Conservation (phyloP, 2,888 invertebrate genomes). For the Cybosia mesomella region DNA sequence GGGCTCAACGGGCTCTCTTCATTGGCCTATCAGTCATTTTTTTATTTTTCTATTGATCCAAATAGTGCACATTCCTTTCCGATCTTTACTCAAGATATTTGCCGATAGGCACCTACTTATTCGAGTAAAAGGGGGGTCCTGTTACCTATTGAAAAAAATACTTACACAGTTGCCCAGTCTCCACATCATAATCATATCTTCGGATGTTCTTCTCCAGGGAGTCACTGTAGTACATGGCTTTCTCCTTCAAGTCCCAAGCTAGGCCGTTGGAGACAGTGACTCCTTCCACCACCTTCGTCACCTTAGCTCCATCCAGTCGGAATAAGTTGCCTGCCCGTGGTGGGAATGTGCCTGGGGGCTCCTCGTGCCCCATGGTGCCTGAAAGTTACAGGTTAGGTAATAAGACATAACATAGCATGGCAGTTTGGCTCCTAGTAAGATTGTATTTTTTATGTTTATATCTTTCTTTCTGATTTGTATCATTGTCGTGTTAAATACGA, state of each 20-base stretch:
- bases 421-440: no score
- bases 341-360: neutral
- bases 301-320: conserved; percentile 66
- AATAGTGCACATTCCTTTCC: no score
- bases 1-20: no score
- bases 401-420: neutral
- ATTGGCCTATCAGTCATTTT: no score
- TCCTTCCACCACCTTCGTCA: conserved; percentile 55
- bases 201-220: conserved; percentile 88
- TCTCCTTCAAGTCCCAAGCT: conserved; percentile 90
- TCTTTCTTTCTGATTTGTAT: no score
- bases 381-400: neutral
- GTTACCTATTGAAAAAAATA: conserved; percentile 31
- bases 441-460: no score
- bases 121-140: no score
- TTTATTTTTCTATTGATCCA: no score
- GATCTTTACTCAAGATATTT: no score
- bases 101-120: no score
- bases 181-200: conserved; percentile 90
- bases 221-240: conserved; percentile 92
- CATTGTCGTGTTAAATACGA: no score
- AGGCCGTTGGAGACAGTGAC: conserved; percentile 92
- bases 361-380: neutral
- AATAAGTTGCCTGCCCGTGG: conserved; percentile 60
- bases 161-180: conserved; percentile 89